These are phyloP conservation scores for Drosophila ohnishii DNA, from an alignment of 1,140 invertebrate species.

Conservation along the genomic window DNA sequence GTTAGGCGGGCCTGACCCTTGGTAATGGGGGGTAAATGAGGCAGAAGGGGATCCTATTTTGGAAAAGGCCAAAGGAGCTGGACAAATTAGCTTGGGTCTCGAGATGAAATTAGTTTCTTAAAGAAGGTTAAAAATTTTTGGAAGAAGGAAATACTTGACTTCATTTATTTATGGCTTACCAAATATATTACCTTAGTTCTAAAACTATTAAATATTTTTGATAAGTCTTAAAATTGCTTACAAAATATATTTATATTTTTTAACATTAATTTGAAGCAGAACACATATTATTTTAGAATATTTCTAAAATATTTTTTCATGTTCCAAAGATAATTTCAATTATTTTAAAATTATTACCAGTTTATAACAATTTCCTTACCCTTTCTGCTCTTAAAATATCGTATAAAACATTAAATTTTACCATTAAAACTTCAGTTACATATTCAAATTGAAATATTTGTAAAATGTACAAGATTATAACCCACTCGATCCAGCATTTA, in stretches of 20 bases:
- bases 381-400: not conserved
- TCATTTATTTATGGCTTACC: no score
- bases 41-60: not conserved
- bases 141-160: not conserved
- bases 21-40: constrained; percentile 11
- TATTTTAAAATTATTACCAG: no score
- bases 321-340: no score
- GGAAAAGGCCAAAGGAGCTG: not conserved
- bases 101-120: not conserved
- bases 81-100: not conserved
- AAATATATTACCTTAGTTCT: no score
- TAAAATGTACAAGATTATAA: not conserved
- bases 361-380: no score
- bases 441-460: not conserved
- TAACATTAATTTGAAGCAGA: no score
- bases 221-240: no score
- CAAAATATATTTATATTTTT: no score
- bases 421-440: not conserved
- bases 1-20: constrained; percentile 1
- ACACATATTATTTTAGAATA: not conserved
- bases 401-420: no score
- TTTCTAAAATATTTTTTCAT: no score
- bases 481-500: constrained; percentile 1
- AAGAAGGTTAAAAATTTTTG: not conserved
- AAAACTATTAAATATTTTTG: not conserved